These are phyloP conservation scores for Elaphurus davidianus DNA, from an alignment of 2,113 vertebrate genomes.

Conservation along the genomic window DNA sequence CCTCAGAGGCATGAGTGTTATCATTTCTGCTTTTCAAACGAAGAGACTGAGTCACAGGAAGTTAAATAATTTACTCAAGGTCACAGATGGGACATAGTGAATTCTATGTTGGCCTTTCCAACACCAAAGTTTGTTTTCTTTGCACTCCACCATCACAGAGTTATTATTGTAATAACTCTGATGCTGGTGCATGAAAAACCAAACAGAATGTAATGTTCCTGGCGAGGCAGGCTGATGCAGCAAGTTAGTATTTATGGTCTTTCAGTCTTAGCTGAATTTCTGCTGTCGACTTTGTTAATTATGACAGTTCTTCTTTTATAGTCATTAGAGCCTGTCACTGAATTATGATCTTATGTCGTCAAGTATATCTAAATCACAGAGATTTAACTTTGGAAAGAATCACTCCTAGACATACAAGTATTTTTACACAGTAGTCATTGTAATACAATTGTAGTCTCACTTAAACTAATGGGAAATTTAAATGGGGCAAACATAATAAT, in stretches of 20 bases:
- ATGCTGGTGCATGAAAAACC: not conserved
- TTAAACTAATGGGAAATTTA: not conserved
- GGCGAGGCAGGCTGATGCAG: not conserved
- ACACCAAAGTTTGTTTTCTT: not conserved
- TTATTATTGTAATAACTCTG: not conserved
- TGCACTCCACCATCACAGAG: not conserved
- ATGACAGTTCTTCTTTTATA: not conserved
- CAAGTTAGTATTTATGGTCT: slow-evolving; percentile 13
- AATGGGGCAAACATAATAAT: not conserved
- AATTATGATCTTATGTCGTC: not conserved
- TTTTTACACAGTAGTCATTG: not conserved
- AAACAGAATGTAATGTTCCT: not conserved
- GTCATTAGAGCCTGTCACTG: not conserved
- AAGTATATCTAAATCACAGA: not conserved
- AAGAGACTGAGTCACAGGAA: not conserved
- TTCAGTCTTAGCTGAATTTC: not conserved
- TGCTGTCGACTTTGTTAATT: slow-evolving; percentile 21
- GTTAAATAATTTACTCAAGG: not conserved
- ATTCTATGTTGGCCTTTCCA: not conserved
- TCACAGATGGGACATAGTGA: not conserved
- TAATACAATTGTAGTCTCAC: not conserved
- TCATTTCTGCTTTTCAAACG: not conserved
- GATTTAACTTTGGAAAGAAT: not conserved
- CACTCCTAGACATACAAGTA: not conserved
- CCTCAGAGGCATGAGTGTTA: not conserved